Evolutionary conservation across 2,113 vertebrate species (phyloP).

Genomic region (Jacana jacana): DNA sequence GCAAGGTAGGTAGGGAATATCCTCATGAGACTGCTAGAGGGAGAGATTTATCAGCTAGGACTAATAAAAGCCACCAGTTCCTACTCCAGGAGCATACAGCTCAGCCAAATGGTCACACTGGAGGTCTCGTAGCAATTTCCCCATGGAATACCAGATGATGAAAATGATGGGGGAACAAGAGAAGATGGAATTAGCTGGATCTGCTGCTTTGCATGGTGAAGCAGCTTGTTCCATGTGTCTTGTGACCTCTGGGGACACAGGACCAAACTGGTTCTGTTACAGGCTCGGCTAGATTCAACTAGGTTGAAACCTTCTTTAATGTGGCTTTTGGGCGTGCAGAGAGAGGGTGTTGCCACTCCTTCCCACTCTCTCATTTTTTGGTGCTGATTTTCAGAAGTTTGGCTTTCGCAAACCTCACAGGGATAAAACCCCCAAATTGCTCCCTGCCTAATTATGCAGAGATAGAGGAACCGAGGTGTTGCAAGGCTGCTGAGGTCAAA

Average conservation of each 20-base stretch:
- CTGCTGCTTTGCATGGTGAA: background rate
- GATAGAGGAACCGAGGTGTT: background rate
- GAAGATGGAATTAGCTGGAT: background rate
- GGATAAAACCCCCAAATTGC: background rate
- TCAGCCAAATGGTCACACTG: background rate
- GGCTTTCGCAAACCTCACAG: background rate
- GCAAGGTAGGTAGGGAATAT: background rate
- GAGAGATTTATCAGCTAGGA: background rate
- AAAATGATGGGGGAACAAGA: background rate
- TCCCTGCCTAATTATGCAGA: background rate
- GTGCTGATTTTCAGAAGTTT: background rate
- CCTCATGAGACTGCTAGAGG: background rate
- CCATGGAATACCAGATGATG: background rate
- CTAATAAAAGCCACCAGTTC: background rate
- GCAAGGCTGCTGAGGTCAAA: background rate
- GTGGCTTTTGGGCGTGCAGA: background rate
- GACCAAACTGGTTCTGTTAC: background rate
- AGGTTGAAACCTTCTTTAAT: background rate
- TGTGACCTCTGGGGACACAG: background rate
- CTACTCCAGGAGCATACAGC: background rate
- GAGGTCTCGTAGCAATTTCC: rapidly evolving
- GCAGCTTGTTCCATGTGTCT: background rate
- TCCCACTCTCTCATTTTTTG: background rate
- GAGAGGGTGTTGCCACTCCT: background rate
- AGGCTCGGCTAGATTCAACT: background rate